Evolutionary conservation across 2,113 vertebrate genomes (phyloP).

Genomic region (Zosterops japonicus): DNA sequence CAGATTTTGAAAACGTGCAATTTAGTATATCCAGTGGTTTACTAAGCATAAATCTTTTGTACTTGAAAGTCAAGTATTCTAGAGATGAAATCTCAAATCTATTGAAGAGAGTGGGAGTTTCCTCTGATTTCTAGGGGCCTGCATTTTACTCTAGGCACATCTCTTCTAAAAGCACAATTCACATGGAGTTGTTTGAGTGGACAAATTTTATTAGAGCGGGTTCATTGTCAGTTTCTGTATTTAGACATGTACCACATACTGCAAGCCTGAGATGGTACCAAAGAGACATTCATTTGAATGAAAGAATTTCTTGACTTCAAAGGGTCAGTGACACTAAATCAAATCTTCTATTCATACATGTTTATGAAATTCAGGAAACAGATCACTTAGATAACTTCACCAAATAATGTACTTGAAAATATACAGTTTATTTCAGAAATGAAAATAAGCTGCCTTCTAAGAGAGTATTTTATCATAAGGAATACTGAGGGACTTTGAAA

Average conservation of each 20-base stretch:
- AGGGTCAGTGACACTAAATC: not conserved
- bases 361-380: not conserved
- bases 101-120: not conserved
- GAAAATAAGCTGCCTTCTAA: not conserved
- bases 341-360: not conserved
- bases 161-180: not conserved
- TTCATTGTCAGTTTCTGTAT: not conserved
- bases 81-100: not conserved
- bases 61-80: not conserved
- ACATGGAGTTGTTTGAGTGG: not conserved
- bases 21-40: not conserved
- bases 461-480: not conserved
- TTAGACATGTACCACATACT: not conserved
- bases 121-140: not conserved
- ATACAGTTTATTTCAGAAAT: not conserved
- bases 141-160: not conserved
- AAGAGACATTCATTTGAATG: not conserved
- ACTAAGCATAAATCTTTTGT: not conserved
- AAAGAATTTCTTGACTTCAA: not conserved
- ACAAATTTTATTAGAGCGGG: not conserved
- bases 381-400: not conserved
- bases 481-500: not conserved
- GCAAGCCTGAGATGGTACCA: not conserved
- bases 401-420: not conserved
- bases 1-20: not conserved